Conservation (phyloP, 2,888 invertebrate genomes). For the Taenaris catops region DNA sequence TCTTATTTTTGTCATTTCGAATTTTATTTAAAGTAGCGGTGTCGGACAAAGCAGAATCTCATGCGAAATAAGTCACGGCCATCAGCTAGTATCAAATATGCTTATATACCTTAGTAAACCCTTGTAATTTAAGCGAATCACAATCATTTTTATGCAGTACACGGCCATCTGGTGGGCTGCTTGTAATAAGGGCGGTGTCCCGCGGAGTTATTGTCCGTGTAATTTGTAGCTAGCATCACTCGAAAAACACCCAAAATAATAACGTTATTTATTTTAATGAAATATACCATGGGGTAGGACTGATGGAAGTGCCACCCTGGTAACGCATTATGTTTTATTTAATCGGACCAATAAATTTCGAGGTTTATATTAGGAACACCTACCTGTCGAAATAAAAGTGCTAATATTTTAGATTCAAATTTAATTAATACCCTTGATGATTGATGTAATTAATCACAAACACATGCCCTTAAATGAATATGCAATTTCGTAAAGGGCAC, state of each 20-base stretch:
- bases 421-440: too few species aligned
- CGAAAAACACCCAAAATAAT: conserved; percentile 69
- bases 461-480: too few species aligned
- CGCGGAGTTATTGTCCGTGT: conserved; percentile 69
- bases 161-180: conserved; percentile 64
- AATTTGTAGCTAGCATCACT: conserved; percentile 73
- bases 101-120: conserved; percentile 16
- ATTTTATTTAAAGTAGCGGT: too few species aligned
- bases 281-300: conserved; percentile 29
- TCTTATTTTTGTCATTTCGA: too few species aligned
- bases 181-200: conserved; percentile 60
- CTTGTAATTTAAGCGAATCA: conserved; percentile 31
- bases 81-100: too few species aligned
- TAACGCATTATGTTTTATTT: conserved; percentile 15
- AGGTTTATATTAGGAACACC: too few species aligned
- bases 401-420: too few species aligned
- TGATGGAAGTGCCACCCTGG: conserved; percentile 5
- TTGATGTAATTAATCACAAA: too few species aligned
- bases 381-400: too few species aligned
- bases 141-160: conserved; percentile 34
- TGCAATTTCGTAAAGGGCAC: too few species aligned
- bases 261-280: conserved; percentile 69
- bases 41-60: too few species aligned
- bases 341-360: conserved; percentile 1
- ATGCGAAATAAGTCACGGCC: too few species aligned